Evolutionary conservation across 2,113 vertebrate species (phyloP).

Genomic region (Grammomys surdaster): DNA sequence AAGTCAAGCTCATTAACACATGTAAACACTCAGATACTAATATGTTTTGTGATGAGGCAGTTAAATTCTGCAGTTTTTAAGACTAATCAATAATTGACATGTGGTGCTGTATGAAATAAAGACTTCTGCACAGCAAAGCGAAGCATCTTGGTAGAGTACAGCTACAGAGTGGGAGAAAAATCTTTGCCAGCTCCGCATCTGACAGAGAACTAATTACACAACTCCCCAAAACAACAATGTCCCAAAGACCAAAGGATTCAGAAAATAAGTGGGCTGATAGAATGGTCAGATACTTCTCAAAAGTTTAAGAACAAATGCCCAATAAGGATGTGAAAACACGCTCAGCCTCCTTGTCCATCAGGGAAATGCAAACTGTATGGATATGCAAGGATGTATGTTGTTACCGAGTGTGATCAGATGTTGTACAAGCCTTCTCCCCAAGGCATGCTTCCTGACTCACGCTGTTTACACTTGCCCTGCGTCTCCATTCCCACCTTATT

Average conservation of each 20-base stretch:
- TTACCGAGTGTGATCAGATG: background rate
- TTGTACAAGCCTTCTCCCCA: background rate
- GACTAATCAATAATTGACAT: background rate
- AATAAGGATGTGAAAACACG: background rate
- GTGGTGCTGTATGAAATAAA: background rate
- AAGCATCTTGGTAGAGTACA: background rate
- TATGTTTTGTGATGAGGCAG: background rate
- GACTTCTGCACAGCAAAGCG: background rate
- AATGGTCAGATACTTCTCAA: background rate
- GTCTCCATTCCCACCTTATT: background rate
- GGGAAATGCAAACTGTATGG: background rate
- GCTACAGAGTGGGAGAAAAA: background rate
- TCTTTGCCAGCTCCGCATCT: background rate
- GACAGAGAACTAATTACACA: background rate
- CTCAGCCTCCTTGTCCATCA: background rate
- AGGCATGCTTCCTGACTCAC: background rate
- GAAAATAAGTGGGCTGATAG: background rate
- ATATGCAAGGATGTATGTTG: background rate
- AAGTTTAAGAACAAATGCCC: background rate
- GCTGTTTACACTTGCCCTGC: background rate
- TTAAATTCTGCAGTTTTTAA: background rate
- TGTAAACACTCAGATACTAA: background rate
- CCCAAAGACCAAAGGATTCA: background rate
- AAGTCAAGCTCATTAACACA: background rate
- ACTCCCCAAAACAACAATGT: background rate